Conservation (phyloP, 2,113 vertebrate genomes). For the Rhinopomastus cyanomelas region DNA sequence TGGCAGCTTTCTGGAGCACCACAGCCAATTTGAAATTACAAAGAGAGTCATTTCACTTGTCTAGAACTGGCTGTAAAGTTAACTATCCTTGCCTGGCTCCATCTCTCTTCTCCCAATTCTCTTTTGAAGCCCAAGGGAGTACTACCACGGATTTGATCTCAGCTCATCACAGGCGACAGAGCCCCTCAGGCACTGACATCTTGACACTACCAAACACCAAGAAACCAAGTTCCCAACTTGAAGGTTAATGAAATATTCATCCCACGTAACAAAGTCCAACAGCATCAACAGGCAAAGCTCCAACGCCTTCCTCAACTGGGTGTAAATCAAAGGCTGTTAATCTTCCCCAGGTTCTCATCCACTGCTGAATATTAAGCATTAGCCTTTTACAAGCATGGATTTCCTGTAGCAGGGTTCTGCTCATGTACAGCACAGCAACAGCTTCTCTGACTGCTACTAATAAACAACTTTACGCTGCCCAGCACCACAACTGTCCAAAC, state of each 20-base stretch:
- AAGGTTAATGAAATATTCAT: slow-evolving; percentile 13
- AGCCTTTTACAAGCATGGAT: background rate
- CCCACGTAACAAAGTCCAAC: background rate
- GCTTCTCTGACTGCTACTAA: slow-evolving; percentile 51
- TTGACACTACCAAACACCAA: background rate
- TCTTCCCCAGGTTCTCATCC: slow-evolving; percentile 15
- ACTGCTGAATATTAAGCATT: background rate
- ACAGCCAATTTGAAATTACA: background rate
- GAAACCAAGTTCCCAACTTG: background rate
- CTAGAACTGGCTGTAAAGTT: background rate
- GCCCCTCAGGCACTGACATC: rapidly evolving
- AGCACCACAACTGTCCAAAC: slow-evolving; percentile 43
- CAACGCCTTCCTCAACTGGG: background rate
- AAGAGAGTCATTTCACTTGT: background rate
- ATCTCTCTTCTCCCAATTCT: background rate
- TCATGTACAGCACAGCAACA: background rate
- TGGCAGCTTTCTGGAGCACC: background rate
- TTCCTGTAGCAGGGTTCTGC: background rate
- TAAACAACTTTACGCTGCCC: slow-evolving; percentile 30
- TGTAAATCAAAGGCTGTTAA: slow-evolving; percentile 54
- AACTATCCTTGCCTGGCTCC: background rate
- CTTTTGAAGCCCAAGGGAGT: background rate
- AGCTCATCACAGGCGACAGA: background rate
- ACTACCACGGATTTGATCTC: background rate
- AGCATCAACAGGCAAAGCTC: slow-evolving; percentile 34